phyloP scores from a whole-genome alignment of 1,140 invertebrate genomes.

The Lepidurus couesii region DNA sequence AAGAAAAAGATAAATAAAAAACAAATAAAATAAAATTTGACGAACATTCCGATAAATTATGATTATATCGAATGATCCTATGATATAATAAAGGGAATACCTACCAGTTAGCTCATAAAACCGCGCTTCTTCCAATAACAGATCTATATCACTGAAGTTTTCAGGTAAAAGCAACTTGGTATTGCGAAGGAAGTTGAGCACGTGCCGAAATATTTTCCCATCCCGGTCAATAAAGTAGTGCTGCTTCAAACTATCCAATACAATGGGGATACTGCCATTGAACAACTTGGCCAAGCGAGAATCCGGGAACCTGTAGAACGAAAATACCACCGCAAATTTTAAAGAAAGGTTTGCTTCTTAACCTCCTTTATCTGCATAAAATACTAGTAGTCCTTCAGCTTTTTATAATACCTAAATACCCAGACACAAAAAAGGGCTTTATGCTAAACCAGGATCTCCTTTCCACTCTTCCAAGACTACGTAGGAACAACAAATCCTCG shows the following conservation, averaged over 20 bases:
- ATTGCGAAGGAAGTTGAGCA: conserved; percentile 92
- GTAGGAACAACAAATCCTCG: too few species aligned
- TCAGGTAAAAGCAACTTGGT: conserved; percentile 77
- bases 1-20: conserved; percentile 27
- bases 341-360: neutral
- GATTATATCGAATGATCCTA: neutral
- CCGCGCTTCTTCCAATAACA: conserved; percentile 84
- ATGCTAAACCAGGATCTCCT: too few species aligned
- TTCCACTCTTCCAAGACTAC: too few species aligned
- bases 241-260: conserved; percentile 91
- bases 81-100: conserved; percentile 42
- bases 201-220: conserved; percentile 90
- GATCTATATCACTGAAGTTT: conserved; percentile 78
- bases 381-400: too few species aligned
- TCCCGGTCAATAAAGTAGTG: conserved; percentile 97
- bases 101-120: conserved; percentile 87
- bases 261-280: conserved; percentile 93
- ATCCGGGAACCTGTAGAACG: conserved; percentile 69
- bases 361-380: neutral
- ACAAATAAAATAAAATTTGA: neutral
- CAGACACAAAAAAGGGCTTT: too few species aligned
- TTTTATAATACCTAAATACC: too few species aligned
- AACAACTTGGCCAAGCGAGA: conserved; percentile 87
- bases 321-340: neutral
- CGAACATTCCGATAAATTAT: neutral